Evolutionary conservation across 2,888 invertebrate species (phyloP), one percentile per base, ranked within the genome.

Genomic region (Smittia sp.): DNA sequence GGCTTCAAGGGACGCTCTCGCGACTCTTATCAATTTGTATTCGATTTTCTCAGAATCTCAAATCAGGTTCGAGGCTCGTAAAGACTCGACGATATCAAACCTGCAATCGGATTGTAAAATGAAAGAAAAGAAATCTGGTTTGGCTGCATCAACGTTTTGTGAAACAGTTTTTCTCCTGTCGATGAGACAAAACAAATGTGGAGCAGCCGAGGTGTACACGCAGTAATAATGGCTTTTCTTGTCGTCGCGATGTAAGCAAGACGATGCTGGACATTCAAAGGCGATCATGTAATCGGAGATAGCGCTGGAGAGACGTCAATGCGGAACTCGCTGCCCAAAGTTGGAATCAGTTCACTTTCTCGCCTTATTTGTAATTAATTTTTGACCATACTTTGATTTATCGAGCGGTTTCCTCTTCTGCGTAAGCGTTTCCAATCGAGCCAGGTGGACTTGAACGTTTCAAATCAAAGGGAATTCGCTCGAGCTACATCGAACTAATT

Each of bases 361-460:
- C 68, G 46, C 68, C 68, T 32, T 68, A 68, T 68, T 46, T 20
- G 68, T 68, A 52, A 68, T 68, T 68, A 66, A 22, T 27, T 46
- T 66, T 38, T 66, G 66, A 66, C 66, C 66, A 66, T 32, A 66
- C 15, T 38, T n/a, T 27, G 7, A 66, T 18, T 66, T 27, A 38
- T 27, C 46, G 46, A n/a, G 3, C 39, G 39, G 13, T 39, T 46
- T 46, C 46, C 32, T 46, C n/a, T 3, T 46, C n/a, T n/a, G n/a
- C 46, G 46, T 3, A 46, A 6, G n/a, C 2, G n/a, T 46, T 46
- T 46, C 46, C 46, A 46, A 15, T 15, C 46, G n/a, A 15, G n/a
- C 15, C 46, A 46, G 39, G 39, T 39, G 39, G 13, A 39, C 11
- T 9, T 32, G n/a, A 46, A 46, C 11, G 46, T 3, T 15, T 11